A percentile compares a stretch with the other conserved stretches of the same genome.
Evolutionary conservation across 2,113 vertebrate genomes (phyloP).

Genomic region (Elanus axillaris): DNA sequence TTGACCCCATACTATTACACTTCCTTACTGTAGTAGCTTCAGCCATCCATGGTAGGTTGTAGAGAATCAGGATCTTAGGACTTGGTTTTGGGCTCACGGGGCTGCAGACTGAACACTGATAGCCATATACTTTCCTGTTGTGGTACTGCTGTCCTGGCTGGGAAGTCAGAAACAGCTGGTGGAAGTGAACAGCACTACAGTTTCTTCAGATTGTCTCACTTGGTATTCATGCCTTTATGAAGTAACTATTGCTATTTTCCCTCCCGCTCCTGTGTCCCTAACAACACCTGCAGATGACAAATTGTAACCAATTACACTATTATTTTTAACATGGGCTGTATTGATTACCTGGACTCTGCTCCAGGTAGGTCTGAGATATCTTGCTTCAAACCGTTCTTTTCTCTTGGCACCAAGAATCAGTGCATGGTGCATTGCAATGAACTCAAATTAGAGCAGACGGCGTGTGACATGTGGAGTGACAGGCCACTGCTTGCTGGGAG

Average conservation of each 20-base stretch:
- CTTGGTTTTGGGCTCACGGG: neutral
- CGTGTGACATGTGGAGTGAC: neutral
- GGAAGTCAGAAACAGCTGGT: neutral
- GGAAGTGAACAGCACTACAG: neutral
- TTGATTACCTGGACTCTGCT: neutral
- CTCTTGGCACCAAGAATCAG: neutral
- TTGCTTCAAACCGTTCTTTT: neutral
- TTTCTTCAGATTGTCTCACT: neutral
- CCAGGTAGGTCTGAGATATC: neutral
- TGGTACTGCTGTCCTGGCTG: neutral
- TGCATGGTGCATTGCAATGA: neutral
- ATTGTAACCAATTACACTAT: neutral
- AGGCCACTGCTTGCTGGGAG: neutral
- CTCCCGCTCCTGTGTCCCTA: neutral
- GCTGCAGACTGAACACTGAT: neutral
- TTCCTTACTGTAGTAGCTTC: neutral
- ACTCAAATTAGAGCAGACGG: neutral
- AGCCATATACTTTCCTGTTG: neutral
- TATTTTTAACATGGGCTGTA: neutral
- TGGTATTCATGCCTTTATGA: neutral
- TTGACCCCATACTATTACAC: neutral
- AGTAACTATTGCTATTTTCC: neutral
- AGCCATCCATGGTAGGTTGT: neutral
- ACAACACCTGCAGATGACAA: neutral
- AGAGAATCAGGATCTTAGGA: neutral